Conservation (phyloP, 2,113 vertebrate genomes). For the Callocephalon fimbriatum region DNA sequence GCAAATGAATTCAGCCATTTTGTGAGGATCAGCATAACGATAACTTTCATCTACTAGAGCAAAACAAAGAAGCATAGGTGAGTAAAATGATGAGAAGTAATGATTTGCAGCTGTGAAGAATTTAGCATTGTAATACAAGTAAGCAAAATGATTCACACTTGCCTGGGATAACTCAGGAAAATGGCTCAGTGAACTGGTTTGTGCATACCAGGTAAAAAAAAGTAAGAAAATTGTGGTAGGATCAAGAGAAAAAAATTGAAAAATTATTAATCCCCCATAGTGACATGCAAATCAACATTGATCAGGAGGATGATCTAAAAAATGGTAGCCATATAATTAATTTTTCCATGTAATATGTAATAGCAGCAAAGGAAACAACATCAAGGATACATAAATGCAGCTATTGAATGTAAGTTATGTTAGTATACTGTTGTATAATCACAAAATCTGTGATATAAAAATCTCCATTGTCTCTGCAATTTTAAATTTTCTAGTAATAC, state of each 20-base stretch:
- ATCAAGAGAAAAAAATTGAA: neutral
- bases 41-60: neutral
- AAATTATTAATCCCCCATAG: neutral
- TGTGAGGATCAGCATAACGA: neutral
- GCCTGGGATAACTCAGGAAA: neutral
- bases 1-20: neutral
- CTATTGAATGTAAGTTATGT: constrained; percentile 26
- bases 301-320: neutral
- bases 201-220: neutral
- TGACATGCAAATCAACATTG: neutral
- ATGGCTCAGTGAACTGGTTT: neutral
- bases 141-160: neutral
- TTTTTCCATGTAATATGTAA: neutral
- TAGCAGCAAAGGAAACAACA: neutral
- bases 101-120: neutral
- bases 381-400: neutral
- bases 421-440: neutral
- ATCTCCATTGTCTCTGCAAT: neutral
- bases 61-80: neutral
- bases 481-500: neutral
- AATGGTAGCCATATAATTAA: neutral
- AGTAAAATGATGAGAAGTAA: neutral
- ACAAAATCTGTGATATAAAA: neutral
- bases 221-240: neutral
- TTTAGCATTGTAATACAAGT: neutral